Conservation (phyloP, 2,797 vertebrate species). For the Labroides dimidiatus region DNA sequence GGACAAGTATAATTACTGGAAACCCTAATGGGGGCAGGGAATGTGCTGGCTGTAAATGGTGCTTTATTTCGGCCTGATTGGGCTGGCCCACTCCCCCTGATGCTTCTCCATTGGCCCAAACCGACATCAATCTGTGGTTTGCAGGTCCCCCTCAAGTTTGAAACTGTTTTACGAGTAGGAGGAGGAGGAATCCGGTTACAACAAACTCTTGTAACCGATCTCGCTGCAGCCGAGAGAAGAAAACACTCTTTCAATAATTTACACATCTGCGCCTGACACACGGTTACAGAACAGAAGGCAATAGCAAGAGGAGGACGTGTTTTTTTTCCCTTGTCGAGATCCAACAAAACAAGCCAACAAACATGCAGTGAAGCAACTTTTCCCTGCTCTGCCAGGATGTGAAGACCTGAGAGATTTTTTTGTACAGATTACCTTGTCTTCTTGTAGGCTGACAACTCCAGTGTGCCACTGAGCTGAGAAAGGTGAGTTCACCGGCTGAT, state of each 20-base stretch:
- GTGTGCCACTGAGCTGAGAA: conserved; percentile 46
- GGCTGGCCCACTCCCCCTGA: conserved; percentile 37
- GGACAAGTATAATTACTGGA: conserved; percentile 83
- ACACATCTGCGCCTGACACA: conserved; percentile 69
- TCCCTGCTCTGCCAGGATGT: conserved; percentile 61
- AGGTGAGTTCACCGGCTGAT: conserved; percentile 72
- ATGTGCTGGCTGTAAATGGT: conserved; percentile 47
- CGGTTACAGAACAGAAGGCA: conserved; percentile 16
- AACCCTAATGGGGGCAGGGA: conserved; percentile 67
- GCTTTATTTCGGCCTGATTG: conserved; percentile 67
- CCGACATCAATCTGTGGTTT: conserved; percentile 73
- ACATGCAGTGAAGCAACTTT: conserved; percentile 56
- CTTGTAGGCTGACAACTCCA: conserved; percentile 23
- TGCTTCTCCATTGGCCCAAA: conserved; percentile 72
- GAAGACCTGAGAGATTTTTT: conserved; percentile 73
- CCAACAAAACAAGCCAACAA: conserved; percentile 32
- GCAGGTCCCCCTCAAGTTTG: conserved; percentile 79
- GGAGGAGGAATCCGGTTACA: conserved; percentile 80
- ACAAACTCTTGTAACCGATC: conserved; percentile 83
- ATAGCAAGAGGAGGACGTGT: conserved; percentile 19
- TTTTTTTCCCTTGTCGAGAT: conserved; percentile 6
- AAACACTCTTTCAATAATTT: conserved; percentile 85
- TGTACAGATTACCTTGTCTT: conserved; percentile 47
- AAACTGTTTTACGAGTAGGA: conserved; percentile 77
- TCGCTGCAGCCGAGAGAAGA: conserved; percentile 63